Evolutionary conservation across 2,797 vertebrate species (phyloP).

Genomic region (Oreortyx pictus): DNA sequence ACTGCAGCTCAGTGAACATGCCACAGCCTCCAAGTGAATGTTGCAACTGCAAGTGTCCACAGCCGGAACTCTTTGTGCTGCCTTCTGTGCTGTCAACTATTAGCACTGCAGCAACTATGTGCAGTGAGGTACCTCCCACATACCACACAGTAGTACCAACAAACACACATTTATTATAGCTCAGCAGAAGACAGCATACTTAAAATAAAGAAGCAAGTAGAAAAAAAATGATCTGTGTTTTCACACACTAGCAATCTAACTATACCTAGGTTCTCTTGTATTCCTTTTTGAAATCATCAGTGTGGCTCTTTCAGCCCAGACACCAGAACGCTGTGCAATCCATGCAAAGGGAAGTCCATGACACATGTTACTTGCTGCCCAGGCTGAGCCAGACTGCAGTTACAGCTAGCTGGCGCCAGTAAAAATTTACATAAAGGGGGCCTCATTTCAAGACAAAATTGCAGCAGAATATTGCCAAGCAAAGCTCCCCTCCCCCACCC

Average conservation of each 20-base stretch:
- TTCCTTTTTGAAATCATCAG: background rate
- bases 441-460: constrained; percentile 63
- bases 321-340: constrained; percentile 44
- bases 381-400: constrained; percentile 68
- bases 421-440: constrained; percentile 77
- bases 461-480: constrained; percentile 41
- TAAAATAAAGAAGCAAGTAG: background rate
- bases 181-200: constrained; percentile 6
- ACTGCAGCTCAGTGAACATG: constrained; percentile 61
- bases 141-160: constrained; percentile 73
- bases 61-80: constrained; percentile 74
- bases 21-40: constrained; percentile 60
- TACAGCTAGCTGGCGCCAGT: constrained; percentile 75
- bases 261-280: constrained; percentile 11
- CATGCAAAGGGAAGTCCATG: constrained; percentile 62
- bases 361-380: constrained; percentile 71
- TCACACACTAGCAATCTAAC: constrained; percentile 2
- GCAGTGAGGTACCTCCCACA: constrained; percentile 78
- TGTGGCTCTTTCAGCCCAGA: constrained; percentile 4
- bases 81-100: constrained; percentile 75
- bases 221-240: background rate
- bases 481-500: background rate
- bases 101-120: constrained; percentile 80
- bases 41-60: constrained; percentile 71
- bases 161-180: constrained; percentile 64